Conservation (phyloP, 2,797 vertebrate species). For the Tiaroga cobitis region DNA sequence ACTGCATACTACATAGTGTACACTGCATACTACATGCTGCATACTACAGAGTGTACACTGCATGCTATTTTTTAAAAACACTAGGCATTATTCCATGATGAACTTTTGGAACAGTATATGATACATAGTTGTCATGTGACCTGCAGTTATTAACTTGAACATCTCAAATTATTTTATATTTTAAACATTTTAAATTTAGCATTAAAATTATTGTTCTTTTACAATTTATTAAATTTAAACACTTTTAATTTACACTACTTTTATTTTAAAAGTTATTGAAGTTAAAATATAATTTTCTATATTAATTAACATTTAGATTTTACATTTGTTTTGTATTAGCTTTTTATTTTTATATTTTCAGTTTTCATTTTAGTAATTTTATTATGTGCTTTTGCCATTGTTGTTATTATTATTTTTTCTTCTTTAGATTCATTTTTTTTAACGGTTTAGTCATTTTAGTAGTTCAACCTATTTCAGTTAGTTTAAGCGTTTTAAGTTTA, state of each 20-base stretch:
- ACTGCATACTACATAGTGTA: background rate
- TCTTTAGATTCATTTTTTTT: background rate
- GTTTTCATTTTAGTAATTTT: background rate
- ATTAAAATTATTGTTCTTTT: no score
- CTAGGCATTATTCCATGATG: no score
- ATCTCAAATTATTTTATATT: background rate
- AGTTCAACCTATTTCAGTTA: background rate
- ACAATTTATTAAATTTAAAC: background rate
- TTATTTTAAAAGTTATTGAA: background rate
- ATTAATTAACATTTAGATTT: background rate
- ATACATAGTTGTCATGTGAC: background rate
- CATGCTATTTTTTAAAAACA: background rate
- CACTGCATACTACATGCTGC: background rate
- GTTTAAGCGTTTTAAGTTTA: no score
- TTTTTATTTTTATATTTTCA: background rate
- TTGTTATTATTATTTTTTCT: no score
- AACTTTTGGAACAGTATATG: no score
- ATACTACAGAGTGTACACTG: background rate
- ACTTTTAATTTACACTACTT: background rate
- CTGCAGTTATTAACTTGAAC: background rate
- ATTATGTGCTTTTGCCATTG: background rate
- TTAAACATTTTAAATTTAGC: background rate
- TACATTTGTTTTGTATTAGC: background rate
- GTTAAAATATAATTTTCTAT: background rate
- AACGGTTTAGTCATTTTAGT: background rate